Conservation (phyloP, 2,797 vertebrate species). For the Mus spretus region DNA sequence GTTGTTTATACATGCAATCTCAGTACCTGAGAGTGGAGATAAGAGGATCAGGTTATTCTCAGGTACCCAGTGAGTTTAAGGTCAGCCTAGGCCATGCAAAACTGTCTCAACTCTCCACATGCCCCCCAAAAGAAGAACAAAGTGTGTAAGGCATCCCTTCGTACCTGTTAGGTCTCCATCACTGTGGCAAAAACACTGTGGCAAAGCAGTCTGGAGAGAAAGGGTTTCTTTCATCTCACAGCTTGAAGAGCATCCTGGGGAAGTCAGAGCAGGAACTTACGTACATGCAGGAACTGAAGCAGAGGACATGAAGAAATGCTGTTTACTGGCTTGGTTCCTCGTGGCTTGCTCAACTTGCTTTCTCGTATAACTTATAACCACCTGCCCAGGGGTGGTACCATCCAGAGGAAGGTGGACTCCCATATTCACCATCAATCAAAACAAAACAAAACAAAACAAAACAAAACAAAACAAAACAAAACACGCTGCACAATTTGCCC, state of each 20-base stretch:
- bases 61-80: not conserved
- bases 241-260: too few species aligned
- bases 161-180: not conserved
- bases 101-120: not conserved
- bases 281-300: not conserved
- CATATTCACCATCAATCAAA: not conserved
- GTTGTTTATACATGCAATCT: not conserved
- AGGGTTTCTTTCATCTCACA: not conserved
- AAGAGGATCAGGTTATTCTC: not conserved
- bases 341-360: not conserved
- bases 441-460: not conserved
- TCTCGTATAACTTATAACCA: not conserved
- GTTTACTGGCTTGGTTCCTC: not conserved
- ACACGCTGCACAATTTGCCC: not conserved
- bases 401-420: not conserved
- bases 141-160: not conserved
- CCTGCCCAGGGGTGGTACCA: not conserved
- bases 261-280: too few species aligned
- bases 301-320: not conserved
- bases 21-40: not conserved
- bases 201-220: not conserved
- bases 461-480: not conserved
- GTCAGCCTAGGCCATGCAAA: not conserved
- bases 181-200: not conserved
- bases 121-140: not conserved